Evolutionary conservation across 2,888 invertebrate species (phyloP).

Genomic region (Smittia aterrima): DNA sequence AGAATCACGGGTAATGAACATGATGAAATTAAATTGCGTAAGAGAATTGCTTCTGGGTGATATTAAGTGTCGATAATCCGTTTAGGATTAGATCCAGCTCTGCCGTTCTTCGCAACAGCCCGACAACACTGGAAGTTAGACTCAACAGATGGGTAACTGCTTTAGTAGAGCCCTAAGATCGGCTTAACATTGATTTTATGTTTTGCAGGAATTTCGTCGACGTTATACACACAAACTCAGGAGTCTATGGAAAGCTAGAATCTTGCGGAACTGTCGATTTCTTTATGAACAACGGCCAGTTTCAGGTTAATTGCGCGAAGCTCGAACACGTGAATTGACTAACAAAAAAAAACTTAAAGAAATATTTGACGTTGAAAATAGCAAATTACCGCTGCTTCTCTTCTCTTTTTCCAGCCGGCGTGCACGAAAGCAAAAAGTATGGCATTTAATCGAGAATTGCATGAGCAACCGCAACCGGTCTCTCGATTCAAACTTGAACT

Average conservation of each 20-base stretch:
- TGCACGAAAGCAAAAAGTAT: constrained; percentile 45
- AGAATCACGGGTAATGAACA: constrained; percentile 52
- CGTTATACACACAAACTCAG: constrained; percentile 60
- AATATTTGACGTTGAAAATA: background rate
- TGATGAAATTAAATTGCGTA: background rate
- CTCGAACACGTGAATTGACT: background rate
- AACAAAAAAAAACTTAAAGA: background rate
- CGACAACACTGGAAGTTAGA: constrained; percentile 57
- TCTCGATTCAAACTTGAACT: background rate
- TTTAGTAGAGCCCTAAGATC: background rate
- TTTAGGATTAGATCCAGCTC: constrained; percentile 62
- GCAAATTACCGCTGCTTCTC: background rate
- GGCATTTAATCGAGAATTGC: background rate
- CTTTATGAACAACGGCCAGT: constrained; percentile 62
- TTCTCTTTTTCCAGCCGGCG: constrained; percentile 43
- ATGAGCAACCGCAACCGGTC: background rate
- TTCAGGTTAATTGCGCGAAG: constrained; percentile 7
- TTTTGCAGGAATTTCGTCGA: constrained; percentile 55
- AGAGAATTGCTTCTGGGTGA: background rate
- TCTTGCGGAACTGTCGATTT: constrained; percentile 58
- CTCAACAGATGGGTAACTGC: constrained; percentile 48
- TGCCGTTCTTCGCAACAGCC: constrained; percentile 60
- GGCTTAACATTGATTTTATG: background rate
- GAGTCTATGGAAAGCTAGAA: constrained; percentile 47
- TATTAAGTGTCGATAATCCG: constrained; percentile 20